A percentile compares a stretch with the other conserved stretches of the same genome.
These are phyloP conservation scores for Ivindomyrus marchei DNA, from an alignment of 2,113 vertebrate genomes.

Conservation along the genomic window DNA sequence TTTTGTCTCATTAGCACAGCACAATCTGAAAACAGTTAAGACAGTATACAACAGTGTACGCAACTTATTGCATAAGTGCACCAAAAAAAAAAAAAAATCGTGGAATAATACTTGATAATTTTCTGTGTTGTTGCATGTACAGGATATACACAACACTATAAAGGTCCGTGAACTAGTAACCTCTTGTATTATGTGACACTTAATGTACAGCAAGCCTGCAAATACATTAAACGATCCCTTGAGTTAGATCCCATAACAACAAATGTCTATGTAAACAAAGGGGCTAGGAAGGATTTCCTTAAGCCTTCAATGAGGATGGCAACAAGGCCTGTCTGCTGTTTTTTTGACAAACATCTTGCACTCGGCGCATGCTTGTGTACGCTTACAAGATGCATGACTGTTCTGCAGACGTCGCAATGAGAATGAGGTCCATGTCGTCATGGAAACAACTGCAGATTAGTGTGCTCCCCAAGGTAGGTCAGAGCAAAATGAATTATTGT, in stretches of 20 bases:
- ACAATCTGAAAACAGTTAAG: not conserved
- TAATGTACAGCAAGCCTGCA: not conserved
- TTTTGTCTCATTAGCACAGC: not conserved
- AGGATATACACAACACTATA: not conserved
- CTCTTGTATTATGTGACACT: not conserved
- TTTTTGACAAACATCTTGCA: not conserved
- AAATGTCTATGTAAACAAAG: not conserved
- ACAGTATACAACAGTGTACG: not conserved
- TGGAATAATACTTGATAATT: not conserved
- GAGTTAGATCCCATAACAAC: not conserved
- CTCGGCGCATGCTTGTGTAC: not conserved
- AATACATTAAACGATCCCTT: not conserved
- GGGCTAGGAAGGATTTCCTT: not conserved
- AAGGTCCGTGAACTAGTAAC: not conserved
- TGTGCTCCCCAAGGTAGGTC: slow-evolving; percentile 11
- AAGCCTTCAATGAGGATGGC: not conserved
- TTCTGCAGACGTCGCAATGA: slow-evolving; percentile 6
- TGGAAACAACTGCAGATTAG: slow-evolving; percentile 15
- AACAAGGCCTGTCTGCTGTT: not conserved
- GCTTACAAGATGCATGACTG: not conserved
- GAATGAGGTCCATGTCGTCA: slow-evolving; percentile 16
- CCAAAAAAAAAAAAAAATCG: not conserved
- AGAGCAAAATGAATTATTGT: not conserved
- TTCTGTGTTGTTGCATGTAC: not conserved
- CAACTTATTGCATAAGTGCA: not conserved